Evolutionary conservation across 2,797 vertebrate species (phyloP).

Genomic region (Poliocrania exsul): DNA sequence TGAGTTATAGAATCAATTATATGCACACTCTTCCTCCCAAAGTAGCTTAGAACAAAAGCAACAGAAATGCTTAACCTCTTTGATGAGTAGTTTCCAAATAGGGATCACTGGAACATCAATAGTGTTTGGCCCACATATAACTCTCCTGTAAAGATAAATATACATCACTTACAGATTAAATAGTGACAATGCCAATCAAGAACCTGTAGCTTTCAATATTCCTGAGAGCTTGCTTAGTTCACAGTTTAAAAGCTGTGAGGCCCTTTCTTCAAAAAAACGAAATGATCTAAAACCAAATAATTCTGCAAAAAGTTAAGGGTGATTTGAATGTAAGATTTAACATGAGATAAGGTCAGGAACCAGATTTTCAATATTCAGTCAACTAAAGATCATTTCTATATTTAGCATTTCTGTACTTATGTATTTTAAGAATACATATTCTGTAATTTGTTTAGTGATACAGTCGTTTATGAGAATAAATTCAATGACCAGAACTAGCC

Average conservation of each 20-base stretch:
- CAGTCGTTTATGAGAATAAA: neutral
- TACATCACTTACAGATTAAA: neutral
- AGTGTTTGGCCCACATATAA: slow-evolving; percentile 79
- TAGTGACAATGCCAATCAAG: neutral
- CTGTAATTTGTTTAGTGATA: neutral
- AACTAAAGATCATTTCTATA: neutral
- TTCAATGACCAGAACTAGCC: neutral
- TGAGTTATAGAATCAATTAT: neutral
- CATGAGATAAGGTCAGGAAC: neutral
- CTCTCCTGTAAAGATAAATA: slow-evolving; percentile 69
- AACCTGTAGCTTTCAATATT: neutral
- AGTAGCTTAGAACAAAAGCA: neutral
- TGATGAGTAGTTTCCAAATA: slow-evolving; percentile 82
- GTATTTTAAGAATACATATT: neutral
- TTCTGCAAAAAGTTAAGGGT: neutral
- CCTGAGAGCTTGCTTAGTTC: neutral
- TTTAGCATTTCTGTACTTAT: neutral
- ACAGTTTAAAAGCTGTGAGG: neutral
- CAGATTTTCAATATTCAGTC: neutral
- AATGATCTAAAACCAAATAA: neutral
- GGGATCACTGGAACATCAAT: slow-evolving; percentile 80
- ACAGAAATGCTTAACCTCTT: slow-evolving; percentile 74
- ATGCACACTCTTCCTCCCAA: neutral
- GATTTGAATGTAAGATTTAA: neutral
- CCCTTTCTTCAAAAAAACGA: neutral